Percentiles rank a stretch among this genome's conserved stretches.
phyloP scores from a whole-genome alignment of 2,888 invertebrate species.

The Xestoiulus laeticollis region DNA sequence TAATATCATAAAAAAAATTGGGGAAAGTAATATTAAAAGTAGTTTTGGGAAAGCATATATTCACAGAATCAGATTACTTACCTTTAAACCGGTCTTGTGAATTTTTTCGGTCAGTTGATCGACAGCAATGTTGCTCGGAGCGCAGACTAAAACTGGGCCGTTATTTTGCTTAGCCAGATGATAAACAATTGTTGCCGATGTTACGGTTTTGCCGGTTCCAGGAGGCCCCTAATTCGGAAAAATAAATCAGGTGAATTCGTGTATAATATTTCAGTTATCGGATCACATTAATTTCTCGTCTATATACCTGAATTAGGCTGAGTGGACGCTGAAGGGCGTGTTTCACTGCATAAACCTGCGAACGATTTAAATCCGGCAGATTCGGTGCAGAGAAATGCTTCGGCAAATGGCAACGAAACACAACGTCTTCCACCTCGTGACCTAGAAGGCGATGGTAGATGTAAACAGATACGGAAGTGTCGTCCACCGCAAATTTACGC shows the following conservation, averaged over 20 bases:
- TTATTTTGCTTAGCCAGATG: slow-evolving; percentile 95
- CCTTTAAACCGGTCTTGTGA: slow-evolving; percentile 93
- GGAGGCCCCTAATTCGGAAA: slow-evolving; percentile 74
- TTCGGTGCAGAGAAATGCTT: slow-evolving; percentile 98
- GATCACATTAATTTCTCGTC: too few relatives aligned
- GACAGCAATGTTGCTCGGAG: slow-evolving; percentile 98
- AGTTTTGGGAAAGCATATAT: neutral
- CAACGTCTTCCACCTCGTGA: slow-evolving; percentile 91
- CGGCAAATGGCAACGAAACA: slow-evolving; percentile 90
- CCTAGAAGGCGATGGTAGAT: slow-evolving; percentile 97
- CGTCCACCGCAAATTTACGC: slow-evolving; percentile 94
- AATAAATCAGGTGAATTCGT: neutral
- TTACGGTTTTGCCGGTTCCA: slow-evolving; percentile 98
- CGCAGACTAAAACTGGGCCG: slow-evolving; percentile 93
- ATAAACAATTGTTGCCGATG: slow-evolving; percentile 98
- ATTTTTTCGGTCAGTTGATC: slow-evolving; percentile 99
- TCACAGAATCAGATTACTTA: slow-evolving; percentile 58
- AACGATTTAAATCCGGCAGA: slow-evolving; percentile 96
- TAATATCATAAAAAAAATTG: too few relatives aligned
- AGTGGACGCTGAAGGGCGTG: slow-evolving; percentile 96
- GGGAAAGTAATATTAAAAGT: slow-evolving; percentile 12
- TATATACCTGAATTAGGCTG: slow-evolving; percentile 83
- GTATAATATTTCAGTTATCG: too few relatives aligned
- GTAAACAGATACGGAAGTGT: slow-evolving; percentile 94
- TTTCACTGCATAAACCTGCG: slow-evolving; percentile 98